Percentiles rank a stretch among this genome's conserved stretches.
These are phyloP conservation scores for Erannis defoliaria DNA, from an alignment of 2,888 invertebrate genomes.

Conservation along the genomic window DNA sequence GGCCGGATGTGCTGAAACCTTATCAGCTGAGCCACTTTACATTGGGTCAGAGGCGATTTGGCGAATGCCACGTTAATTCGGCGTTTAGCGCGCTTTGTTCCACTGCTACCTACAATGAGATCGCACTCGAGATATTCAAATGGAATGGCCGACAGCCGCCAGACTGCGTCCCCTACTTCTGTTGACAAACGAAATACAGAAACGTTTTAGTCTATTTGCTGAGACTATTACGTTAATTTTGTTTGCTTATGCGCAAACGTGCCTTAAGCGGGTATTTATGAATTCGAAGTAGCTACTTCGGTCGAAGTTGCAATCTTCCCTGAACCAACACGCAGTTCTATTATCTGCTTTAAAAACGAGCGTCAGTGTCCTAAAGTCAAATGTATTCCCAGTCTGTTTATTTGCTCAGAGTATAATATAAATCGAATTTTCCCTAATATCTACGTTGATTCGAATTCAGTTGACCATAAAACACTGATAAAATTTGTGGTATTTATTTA, in stretches of 20 bases:
- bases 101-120: constrained; percentile 62
- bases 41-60: constrained; percentile 75
- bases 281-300: constrained; percentile 47
- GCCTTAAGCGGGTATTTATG: constrained; percentile 51
- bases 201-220: constrained; percentile 66
- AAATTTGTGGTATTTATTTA: no score
- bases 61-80: constrained; percentile 75
- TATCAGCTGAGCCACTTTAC: constrained; percentile 74
- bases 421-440: constrained; percentile 22
- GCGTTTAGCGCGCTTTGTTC: constrained; percentile 76
- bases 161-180: constrained; percentile 56
- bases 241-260: constrained; percentile 61
- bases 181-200: constrained; percentile 69
- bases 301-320: constrained; percentile 47
- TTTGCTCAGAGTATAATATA: constrained; percentile 32
- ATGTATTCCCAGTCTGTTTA: constrained; percentile 28
- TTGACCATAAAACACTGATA: no score
- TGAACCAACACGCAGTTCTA: constrained; percentile 45
- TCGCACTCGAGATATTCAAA: constrained; percentile 76
- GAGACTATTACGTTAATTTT: constrained; percentile 68
- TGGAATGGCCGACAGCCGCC: constrained; percentile 63
- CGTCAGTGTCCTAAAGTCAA: constrained; percentile 31
- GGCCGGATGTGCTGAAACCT: constrained; percentile 68
- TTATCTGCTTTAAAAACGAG: constrained; percentile 39
- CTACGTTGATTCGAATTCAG: background rate